Percentiles rank a stretch among this genome's conserved stretches.
phyloP scores from a whole-genome alignment of 2,113 vertebrate species.

The Macquaria ambigua region DNA sequence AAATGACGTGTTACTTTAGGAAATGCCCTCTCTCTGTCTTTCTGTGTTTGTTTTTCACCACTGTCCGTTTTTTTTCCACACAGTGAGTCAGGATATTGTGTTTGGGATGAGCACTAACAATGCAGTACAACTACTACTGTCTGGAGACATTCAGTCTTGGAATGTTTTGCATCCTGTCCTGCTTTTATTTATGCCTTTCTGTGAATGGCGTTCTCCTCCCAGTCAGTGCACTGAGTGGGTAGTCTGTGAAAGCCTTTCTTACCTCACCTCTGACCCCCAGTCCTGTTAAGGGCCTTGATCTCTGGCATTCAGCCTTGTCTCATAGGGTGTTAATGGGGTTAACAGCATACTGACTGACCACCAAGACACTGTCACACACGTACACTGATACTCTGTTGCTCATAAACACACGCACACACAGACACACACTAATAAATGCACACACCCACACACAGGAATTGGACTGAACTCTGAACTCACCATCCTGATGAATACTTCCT shows the following conservation, averaged over 20 bases:
- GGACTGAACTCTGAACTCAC: slow-evolving; percentile 54
- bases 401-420: slow-evolving; percentile 10
- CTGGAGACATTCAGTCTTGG: slow-evolving; percentile 60
- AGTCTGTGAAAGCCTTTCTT: slow-evolving; percentile 35
- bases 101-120: slow-evolving; percentile 44
- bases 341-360: slow-evolving; percentile 38
- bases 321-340: slow-evolving; percentile 51
- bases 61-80: slow-evolving; percentile 40
- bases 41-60: slow-evolving; percentile 16
- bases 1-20: not conserved
- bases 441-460: slow-evolving; percentile 38
- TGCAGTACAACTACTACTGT: slow-evolving; percentile 47
- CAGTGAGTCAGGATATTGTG: slow-evolving; percentile 49
- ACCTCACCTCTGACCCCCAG: slow-evolving; percentile 43
- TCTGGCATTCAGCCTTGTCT: slow-evolving; percentile 49
- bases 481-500: slow-evolving; percentile 70
- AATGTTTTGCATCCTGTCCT: slow-evolving; percentile 63
- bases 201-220: slow-evolving; percentile 30
- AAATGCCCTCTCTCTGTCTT: slow-evolving; percentile 4
- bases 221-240: slow-evolving; percentile 7
- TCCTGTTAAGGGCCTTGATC: slow-evolving; percentile 35
- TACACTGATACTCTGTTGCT: slow-evolving; percentile 1
- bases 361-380: not conserved
- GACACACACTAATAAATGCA: not conserved
- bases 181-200: slow-evolving; percentile 45